These are phyloP conservation scores for Antennarius maculatus DNA, from an alignment of 2,797 vertebrate genomes.

Conservation along the genomic window DNA sequence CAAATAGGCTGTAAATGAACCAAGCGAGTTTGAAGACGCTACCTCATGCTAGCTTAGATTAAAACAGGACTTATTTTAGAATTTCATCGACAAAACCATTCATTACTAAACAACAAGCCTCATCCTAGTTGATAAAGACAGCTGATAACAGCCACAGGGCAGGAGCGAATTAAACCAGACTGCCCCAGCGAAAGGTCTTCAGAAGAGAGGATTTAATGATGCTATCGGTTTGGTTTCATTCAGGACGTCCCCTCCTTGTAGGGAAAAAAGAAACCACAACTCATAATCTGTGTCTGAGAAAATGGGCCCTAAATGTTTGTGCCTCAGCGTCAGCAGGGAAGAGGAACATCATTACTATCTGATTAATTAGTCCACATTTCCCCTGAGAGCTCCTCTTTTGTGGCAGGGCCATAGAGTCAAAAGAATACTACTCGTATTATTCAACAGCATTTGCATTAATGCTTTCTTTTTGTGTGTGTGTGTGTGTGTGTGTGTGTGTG, in stretches of 20 bases:
- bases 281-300: slow-evolving; percentile 42
- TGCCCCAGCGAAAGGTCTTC: not conserved
- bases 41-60: not conserved
- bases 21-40: not conserved
- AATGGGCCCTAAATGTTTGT: slow-evolving; percentile 60
- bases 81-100: slow-evolving; percentile 18
- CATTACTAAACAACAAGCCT: not conserved
- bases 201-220: slow-evolving; percentile 11
- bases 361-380: slow-evolving; percentile 80
- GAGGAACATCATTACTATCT: slow-evolving; percentile 80
- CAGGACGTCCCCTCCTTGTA: slow-evolving; percentile 45
- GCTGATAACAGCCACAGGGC: slow-evolving; percentile 12
- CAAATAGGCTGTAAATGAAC: too few relatives aligned
- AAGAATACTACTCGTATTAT: slow-evolving; percentile 75
- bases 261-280: slow-evolving; percentile 16
- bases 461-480: slow-evolving; percentile 25
- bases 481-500: slow-evolving; percentile 17
- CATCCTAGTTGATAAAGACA: slow-evolving; percentile 10
- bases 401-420: slow-evolving; percentile 70
- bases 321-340: slow-evolving; percentile 55
- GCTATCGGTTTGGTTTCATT: slow-evolving; percentile 21
- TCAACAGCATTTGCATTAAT: slow-evolving; percentile 78
- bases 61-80: not conserved
- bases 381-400: slow-evolving; percentile 69
- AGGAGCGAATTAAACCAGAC: slow-evolving; percentile 10